Base-by-base conservation (phyloP, 2,888 invertebrate genomes). In the Camponotus fellah region DNA sequence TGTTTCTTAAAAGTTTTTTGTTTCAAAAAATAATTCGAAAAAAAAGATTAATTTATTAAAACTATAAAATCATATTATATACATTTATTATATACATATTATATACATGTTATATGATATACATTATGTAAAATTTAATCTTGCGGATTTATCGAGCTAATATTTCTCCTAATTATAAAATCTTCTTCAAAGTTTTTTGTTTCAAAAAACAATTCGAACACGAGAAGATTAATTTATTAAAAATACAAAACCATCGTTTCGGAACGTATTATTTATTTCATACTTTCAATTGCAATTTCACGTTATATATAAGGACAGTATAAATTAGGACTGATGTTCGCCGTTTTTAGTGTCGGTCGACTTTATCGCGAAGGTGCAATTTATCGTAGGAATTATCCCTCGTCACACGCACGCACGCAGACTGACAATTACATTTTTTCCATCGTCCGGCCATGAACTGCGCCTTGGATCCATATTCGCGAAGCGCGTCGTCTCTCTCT, bases 361-460 rank as follows among this genome's bases (percentile, higher is more conserved):
- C 77, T 82, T 84, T 46, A 58, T 79, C 62, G 84, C 68, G 53
- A 81, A 85, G 80, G 64, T 82, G 74, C 87, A 76, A 88, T 88
- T 88, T 87, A 82, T 86, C 69, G 85, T 46, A 17, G 79, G 79
- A 80, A 88, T 85, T 83, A 89, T 89, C 83, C 75, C 37, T 60
- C 66, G 43, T 17, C 60, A 82, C 80, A 72, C 65, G 65, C 80
- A 43, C 80, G 64, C 65, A 75, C 34, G n/a, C 49, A 56, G 77
- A 84, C 74, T 62, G 83, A 79, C 88, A 82, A 84, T 82, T 81
- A 82, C 69, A 82, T 88, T 88, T 88, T 88, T 88, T 85, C 79
- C 74, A 56, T 81, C 62, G 62, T 60, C 62, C 34, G 72, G 26
- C 76, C 81, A 21, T 81, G 81, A 81, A 53, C 37, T 17, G 37